These are phyloP conservation scores for Lasioglossum leucozonium DNA, from an alignment of 2,888 invertebrate species.

Conservation along the genomic window DNA sequence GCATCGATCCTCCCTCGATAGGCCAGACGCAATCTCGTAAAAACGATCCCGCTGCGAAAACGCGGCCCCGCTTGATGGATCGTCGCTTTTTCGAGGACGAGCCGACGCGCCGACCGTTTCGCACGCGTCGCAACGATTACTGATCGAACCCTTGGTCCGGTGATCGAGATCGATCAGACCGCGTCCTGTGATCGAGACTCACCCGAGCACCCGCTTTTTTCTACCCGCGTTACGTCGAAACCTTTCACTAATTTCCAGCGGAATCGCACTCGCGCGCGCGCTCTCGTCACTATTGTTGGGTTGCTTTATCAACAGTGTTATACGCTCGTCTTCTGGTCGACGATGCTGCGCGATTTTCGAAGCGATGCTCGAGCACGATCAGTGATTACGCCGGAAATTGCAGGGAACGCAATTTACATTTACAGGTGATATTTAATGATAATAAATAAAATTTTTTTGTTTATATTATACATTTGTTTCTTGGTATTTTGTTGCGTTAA, in stretches of 20 bases:
- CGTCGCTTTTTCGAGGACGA: slow-evolving; percentile 28
- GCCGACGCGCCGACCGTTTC: not conserved
- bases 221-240: not conserved
- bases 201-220: not conserved
- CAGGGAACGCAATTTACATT: too few relatives aligned
- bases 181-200: not conserved
- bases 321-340: not conserved
- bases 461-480: too few relatives aligned
- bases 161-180: not conserved
- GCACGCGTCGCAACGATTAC: not conserved
- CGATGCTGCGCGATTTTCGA: not conserved
- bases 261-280: not conserved
- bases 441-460: too few relatives aligned
- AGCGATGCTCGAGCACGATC: not conserved
- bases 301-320: not conserved
- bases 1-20: slow-evolving; percentile 42
- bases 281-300: not conserved
- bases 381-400: not conserved
- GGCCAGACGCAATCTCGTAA: slow-evolving; percentile 45
- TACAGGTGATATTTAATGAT: too few relatives aligned
- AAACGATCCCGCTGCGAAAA: slow-evolving; percentile 49
- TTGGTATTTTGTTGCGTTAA: too few relatives aligned
- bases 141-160: not conserved
- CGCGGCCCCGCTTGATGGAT: slow-evolving; percentile 43
- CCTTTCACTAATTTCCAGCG: not conserved